Base-by-base conservation (phyloP, 2,797 vertebrate genomes). In the Typhlichthys eigenmanni region DNA sequence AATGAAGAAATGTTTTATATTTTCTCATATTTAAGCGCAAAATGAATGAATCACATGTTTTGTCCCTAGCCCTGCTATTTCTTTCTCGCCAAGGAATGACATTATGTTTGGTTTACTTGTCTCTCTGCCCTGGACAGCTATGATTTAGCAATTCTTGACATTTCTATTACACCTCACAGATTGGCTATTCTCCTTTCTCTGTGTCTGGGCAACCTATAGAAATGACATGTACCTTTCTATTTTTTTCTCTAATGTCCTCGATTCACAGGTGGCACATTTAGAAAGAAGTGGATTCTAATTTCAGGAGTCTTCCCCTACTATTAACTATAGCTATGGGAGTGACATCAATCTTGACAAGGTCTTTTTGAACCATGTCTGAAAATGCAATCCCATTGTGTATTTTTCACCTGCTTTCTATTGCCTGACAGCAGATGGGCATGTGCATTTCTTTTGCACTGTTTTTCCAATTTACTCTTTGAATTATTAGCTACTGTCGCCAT, bases 121-220 rank as follows among this genome's bases (percentile, higher is more conserved):
- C 92, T 91, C 81, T 89, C 87, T 89, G 87, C 85, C 84, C 87
- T 70, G 82, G 89, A 92, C 89, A 90, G 84, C 91, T 91, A 92
- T 93, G 93, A 94, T 93, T 94, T 94, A 93, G 92, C 90, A 91
- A 92, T 92, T 93, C 92, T 90, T 94, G 92, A 93, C 93, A 94
- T 91, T 93, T 93, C 92, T 91, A 94, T 94, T 93, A 93, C 90
- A 87, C 84, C 82, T 80, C 89, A 83, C 86, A 93, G 92, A 93
- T 93, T 93, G 93, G 91, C 92, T 92, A 88, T 86, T 91, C 91
- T 91, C 87, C 83, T 77, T 86, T 87, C 85, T 74, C 84, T 74
- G 83, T 87, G 85, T 89, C 90, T 89, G 54, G 67, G 80, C 88
- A 90, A 88, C 89, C 91, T 92, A 92, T 90, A 93, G 92, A 92